Percentiles rank a stretch among this genome's conserved stretches.
Conservation (phyloP, 2,888 invertebrate genomes). For the Aspidiotus rigidus region DNA sequence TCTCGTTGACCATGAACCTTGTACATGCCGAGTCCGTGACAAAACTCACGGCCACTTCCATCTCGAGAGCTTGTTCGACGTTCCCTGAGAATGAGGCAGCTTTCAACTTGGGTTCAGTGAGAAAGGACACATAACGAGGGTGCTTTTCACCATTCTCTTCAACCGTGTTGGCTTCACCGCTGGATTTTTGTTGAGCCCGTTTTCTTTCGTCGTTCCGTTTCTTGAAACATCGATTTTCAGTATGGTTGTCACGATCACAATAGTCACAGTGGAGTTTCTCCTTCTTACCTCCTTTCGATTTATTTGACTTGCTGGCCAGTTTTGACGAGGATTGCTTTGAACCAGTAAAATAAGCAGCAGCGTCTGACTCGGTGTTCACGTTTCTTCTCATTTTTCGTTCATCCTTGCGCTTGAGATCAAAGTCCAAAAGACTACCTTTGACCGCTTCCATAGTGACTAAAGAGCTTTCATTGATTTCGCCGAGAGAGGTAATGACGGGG, state of each 20-base stretch:
- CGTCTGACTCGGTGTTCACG: too few relatives aligned
- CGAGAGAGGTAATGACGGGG: background rate
- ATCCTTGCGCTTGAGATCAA: background rate
- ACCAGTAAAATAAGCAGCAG: too few relatives aligned
- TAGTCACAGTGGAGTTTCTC: too few relatives aligned
- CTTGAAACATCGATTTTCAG: background rate
- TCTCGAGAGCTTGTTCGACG: background rate
- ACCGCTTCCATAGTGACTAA: background rate
- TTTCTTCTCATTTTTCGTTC: too few relatives aligned
- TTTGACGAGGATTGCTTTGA: too few relatives aligned
- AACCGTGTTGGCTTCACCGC: background rate
- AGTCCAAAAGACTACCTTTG: background rate
- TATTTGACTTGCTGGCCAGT: too few relatives aligned
- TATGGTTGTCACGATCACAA: background rate
- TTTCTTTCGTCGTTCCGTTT: background rate
- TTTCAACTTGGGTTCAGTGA: too few relatives aligned
- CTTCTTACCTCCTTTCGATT: too few relatives aligned
- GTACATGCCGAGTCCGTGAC: background rate
- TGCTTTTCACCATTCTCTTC: too few relatives aligned
- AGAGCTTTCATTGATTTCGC: background rate
- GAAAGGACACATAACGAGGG: too few relatives aligned
- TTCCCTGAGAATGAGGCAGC: background rate
- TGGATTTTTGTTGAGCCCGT: background rate
- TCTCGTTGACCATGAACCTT: background rate
- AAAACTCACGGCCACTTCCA: background rate